Percentiles rank a stretch among this genome's conserved stretches.
These are phyloP conservation scores for Xanthorhoe designata DNA, from an alignment of 2,888 invertebrate genomes.

Conservation along the genomic window DNA sequence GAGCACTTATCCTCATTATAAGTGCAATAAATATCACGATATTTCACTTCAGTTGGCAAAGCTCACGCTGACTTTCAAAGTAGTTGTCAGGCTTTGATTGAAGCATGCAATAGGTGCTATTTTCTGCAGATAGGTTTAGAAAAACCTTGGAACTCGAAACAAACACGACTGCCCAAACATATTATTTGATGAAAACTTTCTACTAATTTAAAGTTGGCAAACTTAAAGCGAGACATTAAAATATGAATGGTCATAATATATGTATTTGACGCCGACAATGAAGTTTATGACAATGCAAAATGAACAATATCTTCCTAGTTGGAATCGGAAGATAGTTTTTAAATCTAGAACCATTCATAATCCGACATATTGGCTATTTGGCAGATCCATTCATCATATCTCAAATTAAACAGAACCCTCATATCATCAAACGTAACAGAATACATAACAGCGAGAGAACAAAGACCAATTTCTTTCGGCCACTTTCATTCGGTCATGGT, in stretches of 20 bases:
- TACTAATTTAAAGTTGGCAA: slow-evolving; percentile 14
- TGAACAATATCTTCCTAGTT: slow-evolving; percentile 19
- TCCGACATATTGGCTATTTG: slow-evolving; percentile 13
- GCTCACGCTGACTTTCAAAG: slow-evolving; percentile 24
- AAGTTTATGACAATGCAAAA: slow-evolving; percentile 17
- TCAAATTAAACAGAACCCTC: slow-evolving; percentile 22
- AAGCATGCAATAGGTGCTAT: slow-evolving; percentile 19
- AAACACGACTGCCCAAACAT: slow-evolving; percentile 6
- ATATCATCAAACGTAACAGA: slow-evolving; percentile 37
- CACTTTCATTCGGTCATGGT: slow-evolving; percentile 35
- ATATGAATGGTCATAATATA: slow-evolving; percentile 16
- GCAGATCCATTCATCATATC: slow-evolving; percentile 24
- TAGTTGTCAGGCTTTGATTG: slow-evolving; percentile 2
- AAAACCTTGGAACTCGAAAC: slow-evolving; percentile 17
- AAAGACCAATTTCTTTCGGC: slow-evolving; percentile 35
- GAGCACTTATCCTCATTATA: slow-evolving; percentile 30
- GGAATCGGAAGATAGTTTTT: slow-evolving; percentile 4
- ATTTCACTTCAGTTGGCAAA: slow-evolving; percentile 26
- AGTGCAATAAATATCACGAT: slow-evolving; percentile 33
- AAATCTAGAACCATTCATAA: slow-evolving; percentile 24
- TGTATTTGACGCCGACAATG: slow-evolving; percentile 19
- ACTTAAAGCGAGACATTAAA: slow-evolving; percentile 3
- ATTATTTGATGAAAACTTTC: slow-evolving; percentile 14
- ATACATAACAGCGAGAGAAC: slow-evolving; percentile 38
- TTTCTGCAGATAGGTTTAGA: slow-evolving; percentile 9